phyloP scores from a whole-genome alignment of 2,113 vertebrate species.

The Cheirogaleus medius region DNA sequence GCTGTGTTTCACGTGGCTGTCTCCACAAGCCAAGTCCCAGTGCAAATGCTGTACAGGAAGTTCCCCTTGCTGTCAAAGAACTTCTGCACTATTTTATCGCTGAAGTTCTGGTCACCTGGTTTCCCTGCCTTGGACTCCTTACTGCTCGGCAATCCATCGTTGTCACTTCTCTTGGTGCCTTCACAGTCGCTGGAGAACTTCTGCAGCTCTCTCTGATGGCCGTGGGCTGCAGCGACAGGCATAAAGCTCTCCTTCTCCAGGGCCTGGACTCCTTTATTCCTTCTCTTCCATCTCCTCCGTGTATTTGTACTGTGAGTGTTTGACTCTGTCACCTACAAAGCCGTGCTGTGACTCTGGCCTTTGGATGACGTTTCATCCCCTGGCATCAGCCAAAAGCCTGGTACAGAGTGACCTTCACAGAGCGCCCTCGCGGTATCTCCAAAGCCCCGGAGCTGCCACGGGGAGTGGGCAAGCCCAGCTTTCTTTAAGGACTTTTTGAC shows the following conservation, averaged over 20 bases:
- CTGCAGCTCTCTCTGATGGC: slow-evolving; percentile 49
- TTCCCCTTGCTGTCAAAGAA: slow-evolving; percentile 89
- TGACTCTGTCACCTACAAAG: not conserved
- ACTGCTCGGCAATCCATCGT: slow-evolving; percentile 53
- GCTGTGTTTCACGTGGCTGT: not conserved
- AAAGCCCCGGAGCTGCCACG: not conserved
- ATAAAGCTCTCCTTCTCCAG: not conserved
- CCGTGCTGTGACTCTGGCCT: not conserved
- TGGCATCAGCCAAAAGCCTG: not conserved
- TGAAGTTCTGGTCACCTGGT: slow-evolving; percentile 53
- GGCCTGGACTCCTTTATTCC: not conserved
- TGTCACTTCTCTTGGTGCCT: too few species aligned
- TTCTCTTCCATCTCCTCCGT: not conserved
- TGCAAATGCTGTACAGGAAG: slow-evolving; percentile 89
- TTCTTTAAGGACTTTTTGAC: slow-evolving; percentile 75
- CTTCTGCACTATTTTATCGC: slow-evolving; percentile 80
- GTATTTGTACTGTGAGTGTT: not conserved
- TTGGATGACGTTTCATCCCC: not conserved
- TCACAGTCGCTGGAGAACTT: not conserved
- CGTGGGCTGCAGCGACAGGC: not conserved
- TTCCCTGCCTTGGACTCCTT: slow-evolving; percentile 65
- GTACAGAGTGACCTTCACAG: not conserved
- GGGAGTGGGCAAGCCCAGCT: not conserved
- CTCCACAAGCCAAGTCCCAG: not conserved
- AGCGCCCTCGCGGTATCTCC: not conserved